phyloP scores from a whole-genome alignment of 2,888 invertebrate species.

The Acanthoscelides obtectus region DNA sequence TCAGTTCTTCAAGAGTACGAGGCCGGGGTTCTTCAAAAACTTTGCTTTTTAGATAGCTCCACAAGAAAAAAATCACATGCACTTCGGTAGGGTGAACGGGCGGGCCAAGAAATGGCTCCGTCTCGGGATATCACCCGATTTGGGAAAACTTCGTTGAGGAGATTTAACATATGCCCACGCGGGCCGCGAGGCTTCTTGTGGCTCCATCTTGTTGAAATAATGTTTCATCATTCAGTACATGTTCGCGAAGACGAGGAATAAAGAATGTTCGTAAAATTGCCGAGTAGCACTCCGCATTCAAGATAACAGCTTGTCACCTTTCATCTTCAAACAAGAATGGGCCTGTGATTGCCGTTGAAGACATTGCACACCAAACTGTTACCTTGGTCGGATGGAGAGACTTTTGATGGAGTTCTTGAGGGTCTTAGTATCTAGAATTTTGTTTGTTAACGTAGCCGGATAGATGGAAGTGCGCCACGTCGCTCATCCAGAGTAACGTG shows the following conservation, averaged over 20 bases:
- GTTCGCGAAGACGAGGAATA: no score
- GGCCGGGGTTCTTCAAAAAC: conserved; percentile 7
- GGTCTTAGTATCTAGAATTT: no score
- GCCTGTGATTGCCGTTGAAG: conserved; percentile 6
- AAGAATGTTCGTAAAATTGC: no score
- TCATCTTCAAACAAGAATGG: conserved; percentile 6
- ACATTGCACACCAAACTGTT: conserved; percentile 6
- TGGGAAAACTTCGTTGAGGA: background rate
- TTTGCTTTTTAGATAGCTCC: conserved; percentile 8
- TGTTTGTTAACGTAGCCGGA: no score
- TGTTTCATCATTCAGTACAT: conserved; percentile 2
- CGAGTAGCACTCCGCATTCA: conserved; percentile 1
- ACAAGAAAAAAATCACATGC: conserved; percentile 2
- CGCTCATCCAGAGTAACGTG: background rate
- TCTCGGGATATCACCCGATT: conserved; percentile 3
- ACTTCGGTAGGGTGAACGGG: conserved; percentile 4
- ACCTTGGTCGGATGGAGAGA: conserved; percentile 7
- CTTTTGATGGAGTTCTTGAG: background rate
- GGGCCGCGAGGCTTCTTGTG: conserved; percentile 2
- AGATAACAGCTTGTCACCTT: conserved; percentile 2
- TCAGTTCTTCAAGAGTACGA: conserved; percentile 13
- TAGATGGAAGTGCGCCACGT: no score
- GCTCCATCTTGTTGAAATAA: conserved; percentile 3
- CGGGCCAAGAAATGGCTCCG: conserved; percentile 1
- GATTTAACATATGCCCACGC: background rate